A percentile compares a stretch with the other conserved stretches of the same genome.
Evolutionary conservation across 2,113 vertebrate genomes (phyloP).

Genomic region (Drymodes brunneopygia): DNA sequence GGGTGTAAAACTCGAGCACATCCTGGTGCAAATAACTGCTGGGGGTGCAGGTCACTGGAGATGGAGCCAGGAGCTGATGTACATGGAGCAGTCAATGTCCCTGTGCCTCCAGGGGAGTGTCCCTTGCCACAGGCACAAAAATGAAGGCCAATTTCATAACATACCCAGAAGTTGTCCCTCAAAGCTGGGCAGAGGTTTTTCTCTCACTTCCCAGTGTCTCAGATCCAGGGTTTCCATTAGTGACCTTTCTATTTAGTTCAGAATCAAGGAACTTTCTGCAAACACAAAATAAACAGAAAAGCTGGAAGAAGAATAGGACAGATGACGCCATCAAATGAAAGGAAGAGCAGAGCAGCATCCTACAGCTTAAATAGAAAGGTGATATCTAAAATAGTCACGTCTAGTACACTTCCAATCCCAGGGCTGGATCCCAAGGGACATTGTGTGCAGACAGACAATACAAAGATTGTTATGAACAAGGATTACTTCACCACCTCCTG

Average conservation of each 20-base stretch:
- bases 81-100: neutral
- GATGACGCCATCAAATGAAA: conserved; percentile 7
- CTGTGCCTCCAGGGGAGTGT: neutral
- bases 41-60: neutral
- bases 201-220: neutral
- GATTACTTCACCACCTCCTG: conserved; percentile 59
- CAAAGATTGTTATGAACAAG: conserved; percentile 25
- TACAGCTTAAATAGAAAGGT: conserved; percentile 27
- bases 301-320: neutral
- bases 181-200: neutral
- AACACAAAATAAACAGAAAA: conserved; percentile 41
- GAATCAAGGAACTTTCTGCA: conserved; percentile 26
- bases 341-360: conserved; percentile 13
- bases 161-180: neutral
- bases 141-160: neutral
- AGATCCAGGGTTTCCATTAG: neutral
- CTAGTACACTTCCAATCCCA: neutral
- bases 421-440: conserved; percentile 36
- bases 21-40: neutral
- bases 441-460: conserved; percentile 53
- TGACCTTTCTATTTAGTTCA: conserved; percentile 32
- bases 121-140: neutral
- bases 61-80: neutral
- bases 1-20: neutral
- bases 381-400: conserved; percentile 45